Evolutionary conservation across 2,113 vertebrate species (phyloP), one percentile per base, ranked within the genome.

Genomic region (Harpagus bidentatus): DNA sequence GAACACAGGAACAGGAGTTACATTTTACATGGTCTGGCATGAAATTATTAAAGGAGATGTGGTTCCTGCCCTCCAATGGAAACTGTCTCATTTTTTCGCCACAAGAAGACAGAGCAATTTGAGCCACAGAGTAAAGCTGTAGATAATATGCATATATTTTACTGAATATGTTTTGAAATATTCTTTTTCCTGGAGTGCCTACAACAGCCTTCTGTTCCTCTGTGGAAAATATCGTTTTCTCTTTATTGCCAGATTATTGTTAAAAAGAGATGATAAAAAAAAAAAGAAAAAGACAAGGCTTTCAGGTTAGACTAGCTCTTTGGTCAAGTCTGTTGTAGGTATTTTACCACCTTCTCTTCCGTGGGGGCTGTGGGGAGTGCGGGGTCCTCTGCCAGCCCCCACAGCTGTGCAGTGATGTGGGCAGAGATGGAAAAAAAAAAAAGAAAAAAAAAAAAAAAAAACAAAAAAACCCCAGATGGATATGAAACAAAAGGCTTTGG

Each of bases 351-450:
- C 74, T 65, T 14, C 25, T 48, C 4, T 74, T 26, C 70, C 52
- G 0, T 0, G 16, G 84, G 71, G 79, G 36, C 8, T 7, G 7
- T 1, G 16, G 45, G 79, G 80, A 62, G 28, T 1, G 3, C 1
- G 1, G 50, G 48, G 31, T 67, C 45, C 92, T 56, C 38, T 20
- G 26, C 9, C 58, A 72, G 23, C 23, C 55, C 34, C 16, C 9
- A 16, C 0, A 6, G 40, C 4, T 52, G 2, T 3, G 1, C 15
- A 2, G 47, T 2, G 36, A 25, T 19, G 40, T 6, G 25, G 38
- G 53, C 58, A 61, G 91, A 38, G 82, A 84, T 1, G 22, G 32
- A 25, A 34, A 31, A 43, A 40, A 73, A 26, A 26, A 32, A 10
- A 25, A 6, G 6, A 14, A 2, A 32, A 22, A 19, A 4, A 19